A percentile compares a stretch with the other conserved stretches of the same genome.
Conservation (phyloP, 2,113 vertebrate species). For the Nothobranchius furzeri region DNA sequence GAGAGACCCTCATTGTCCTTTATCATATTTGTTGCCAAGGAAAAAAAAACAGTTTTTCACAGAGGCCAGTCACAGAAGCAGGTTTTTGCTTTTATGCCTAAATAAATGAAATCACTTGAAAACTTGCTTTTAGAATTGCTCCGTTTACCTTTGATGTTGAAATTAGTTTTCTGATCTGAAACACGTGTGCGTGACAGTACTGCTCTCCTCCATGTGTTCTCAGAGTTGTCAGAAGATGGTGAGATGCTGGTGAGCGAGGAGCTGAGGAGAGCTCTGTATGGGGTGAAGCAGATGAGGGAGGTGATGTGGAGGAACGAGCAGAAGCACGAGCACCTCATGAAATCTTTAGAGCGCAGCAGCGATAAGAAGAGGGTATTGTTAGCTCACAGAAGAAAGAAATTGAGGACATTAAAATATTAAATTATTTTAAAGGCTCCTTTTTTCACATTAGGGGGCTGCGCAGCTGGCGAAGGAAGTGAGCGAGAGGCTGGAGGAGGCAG, state of each 20-base stretch:
- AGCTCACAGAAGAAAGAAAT: not conserved
- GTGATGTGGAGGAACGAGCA: constrained; percentile 86
- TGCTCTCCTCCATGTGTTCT: constrained; percentile 17
- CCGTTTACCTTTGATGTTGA: no score
- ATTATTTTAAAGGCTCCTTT: not conserved
- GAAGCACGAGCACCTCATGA: constrained; percentile 87
- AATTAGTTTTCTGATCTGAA: not conserved
- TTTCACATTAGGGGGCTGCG: constrained; percentile 80
- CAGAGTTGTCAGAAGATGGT: constrained; percentile 83
- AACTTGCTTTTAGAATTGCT: no score
- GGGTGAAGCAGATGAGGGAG: constrained; percentile 90
- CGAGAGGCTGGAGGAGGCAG: constrained; percentile 85
- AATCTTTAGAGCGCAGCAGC: constrained; percentile 84
- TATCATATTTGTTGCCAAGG: no score
- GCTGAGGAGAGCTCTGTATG: constrained; percentile 85
- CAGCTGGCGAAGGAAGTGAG: constrained; percentile 85
- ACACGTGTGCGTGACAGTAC: no score
- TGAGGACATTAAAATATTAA: not conserved
- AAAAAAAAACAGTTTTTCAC: no score
- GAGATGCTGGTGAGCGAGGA: constrained; percentile 83
- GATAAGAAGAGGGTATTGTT: constrained; percentile 85
- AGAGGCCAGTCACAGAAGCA: no score
- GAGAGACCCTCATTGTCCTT: no score
- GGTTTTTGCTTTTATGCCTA: no score
- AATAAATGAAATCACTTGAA: no score